phyloP scores from a whole-genome alignment of 2,113 vertebrate genomes.

The Megaptera novaeangliae region DNA sequence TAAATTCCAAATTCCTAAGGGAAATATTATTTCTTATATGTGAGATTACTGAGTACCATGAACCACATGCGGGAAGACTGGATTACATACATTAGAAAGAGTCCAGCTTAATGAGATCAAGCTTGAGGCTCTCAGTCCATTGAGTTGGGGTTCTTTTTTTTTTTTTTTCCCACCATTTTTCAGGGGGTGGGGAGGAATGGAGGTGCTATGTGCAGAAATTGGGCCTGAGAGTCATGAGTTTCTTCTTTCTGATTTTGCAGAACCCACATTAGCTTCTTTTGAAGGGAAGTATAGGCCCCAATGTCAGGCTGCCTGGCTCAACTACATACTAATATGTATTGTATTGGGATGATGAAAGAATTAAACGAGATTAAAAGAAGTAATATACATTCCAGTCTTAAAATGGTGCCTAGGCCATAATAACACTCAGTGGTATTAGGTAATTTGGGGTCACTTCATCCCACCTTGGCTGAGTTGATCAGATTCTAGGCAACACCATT shows the following conservation, averaged over 20 bases:
- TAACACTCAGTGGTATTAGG: neutral
- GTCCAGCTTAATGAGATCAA: neutral
- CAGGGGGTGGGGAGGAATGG: accelerated
- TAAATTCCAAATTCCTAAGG: neutral
- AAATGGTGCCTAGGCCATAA: neutral
- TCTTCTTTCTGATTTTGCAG: neutral
- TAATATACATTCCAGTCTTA: neutral
- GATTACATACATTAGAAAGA: neutral
- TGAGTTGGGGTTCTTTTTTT: neutral
- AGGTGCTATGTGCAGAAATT: neutral
- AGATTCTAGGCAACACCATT: neutral
- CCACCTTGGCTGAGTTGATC: neutral
- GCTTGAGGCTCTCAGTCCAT: neutral
- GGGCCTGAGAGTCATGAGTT: neutral
- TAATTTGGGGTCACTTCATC: neutral
- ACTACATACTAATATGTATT: neutral
- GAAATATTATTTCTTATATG: neutral
- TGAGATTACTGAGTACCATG: neutral
- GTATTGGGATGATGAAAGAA: neutral
- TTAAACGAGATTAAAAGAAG: neutral
- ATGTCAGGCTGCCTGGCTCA: neutral
- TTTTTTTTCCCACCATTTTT: neutral
- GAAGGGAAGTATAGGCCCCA: neutral
- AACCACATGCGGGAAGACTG: neutral
- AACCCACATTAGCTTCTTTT: neutral